Base-by-base conservation (phyloP, 2,113 vertebrate species). In the Calyptomena viridis region DNA sequence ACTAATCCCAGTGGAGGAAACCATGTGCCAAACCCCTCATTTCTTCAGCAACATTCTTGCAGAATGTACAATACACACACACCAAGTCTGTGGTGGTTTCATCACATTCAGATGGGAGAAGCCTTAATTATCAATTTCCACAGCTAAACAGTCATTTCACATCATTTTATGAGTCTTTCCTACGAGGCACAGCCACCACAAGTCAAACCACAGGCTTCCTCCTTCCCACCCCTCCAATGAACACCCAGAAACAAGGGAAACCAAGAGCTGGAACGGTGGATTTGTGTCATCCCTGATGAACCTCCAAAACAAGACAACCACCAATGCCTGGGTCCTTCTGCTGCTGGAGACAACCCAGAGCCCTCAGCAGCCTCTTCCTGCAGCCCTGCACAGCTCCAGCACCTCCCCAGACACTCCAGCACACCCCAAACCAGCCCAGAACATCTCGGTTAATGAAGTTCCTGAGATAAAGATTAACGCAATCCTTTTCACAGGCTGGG, bases 391-490 rank as follows among this genome's bases (percentile, higher is more conserved):
- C 1, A 3, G 72, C 87, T 66, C n/a, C 0, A 50, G 60, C 35
- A 11, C 6, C 1, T 0, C 68, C 33, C 3, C 50, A 71, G 81
- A 16, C 22, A 27, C 47, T 55, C n/a, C 20, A 19, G 69, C 71
- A n/a, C 12, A 13, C 86, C 85, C 92, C 84, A 25, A 9, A 82
- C 20, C 0, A 2, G 35, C 53, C 63, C 92, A 50, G 75, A 90
- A 86, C 2, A 47, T 56, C 81, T 40, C 35, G 71, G 53, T 60
- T 94, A 90, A 83, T 95, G 33, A 97, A 97, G 92, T 66, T 80
- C 66, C 24, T 0, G 1, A 96, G 96, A 97, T 95, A 87, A 95
- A 97, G 86, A 87, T 80, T 93, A 94, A 91, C 30, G 50, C 49
- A 44, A 93, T 94, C 90, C 84, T 75, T 91, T 94, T 81, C 90